Evolutionary conservation across 2,888 invertebrate species (phyloP).

Genomic region (Lochmaea capreae): DNA sequence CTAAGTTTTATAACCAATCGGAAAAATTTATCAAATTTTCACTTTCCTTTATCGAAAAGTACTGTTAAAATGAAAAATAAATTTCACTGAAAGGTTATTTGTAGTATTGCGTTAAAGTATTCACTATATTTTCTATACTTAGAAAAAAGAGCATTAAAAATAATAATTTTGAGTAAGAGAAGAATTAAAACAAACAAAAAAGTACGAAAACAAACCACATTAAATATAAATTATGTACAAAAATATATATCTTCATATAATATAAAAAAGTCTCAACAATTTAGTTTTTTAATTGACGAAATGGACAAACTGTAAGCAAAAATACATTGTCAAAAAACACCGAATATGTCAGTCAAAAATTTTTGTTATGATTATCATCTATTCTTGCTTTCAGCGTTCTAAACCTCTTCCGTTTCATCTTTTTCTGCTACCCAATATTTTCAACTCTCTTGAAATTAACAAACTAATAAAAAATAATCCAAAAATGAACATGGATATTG

Average conservation of each 20-base stretch:
- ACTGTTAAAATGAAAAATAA: neutral
- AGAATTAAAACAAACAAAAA: slow-evolving; percentile 34
- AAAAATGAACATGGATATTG: too few species aligned
- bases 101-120: slow-evolving; percentile 23
- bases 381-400: too few species aligned
- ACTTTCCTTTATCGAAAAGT: too few species aligned
- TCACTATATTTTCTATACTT: slow-evolving; percentile 6
- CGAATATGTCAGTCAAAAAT: too few species aligned
- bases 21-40: neutral
- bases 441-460: too few species aligned
- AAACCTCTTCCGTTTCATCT: too few species aligned
- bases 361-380: too few species aligned
- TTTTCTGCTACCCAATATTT: too few species aligned
- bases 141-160: slow-evolving; percentile 11
- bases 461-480: too few species aligned
- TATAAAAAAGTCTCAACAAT: slow-evolving; percentile 53
- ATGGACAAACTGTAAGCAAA: neutral
- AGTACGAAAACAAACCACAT: slow-evolving; percentile 58
- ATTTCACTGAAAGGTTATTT: slow-evolving; percentile 5
- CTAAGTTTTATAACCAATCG: slow-evolving; percentile 2
- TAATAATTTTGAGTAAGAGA: slow-evolving; percentile 19
- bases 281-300: slow-evolving; percentile 26
- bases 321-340: neutral
- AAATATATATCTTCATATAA: slow-evolving; percentile 55
- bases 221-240: slow-evolving; percentile 60